Base-by-base conservation (phyloP, 2,113 vertebrate species). In the Otocyon megalotis region DNA sequence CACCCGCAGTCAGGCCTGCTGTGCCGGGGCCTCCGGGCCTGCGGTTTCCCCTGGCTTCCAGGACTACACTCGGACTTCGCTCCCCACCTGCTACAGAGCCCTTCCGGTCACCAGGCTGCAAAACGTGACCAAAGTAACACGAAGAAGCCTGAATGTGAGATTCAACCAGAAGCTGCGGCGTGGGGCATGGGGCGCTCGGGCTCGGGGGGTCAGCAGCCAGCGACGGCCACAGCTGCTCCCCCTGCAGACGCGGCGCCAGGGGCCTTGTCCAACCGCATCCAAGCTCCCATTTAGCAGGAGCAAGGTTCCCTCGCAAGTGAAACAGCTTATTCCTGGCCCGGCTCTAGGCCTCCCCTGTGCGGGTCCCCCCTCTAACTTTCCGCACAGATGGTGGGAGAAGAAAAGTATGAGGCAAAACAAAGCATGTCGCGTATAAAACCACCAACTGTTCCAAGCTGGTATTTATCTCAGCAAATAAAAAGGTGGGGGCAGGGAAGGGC, bases 291-390 rank as follows among this genome's bases (percentile, higher is more conserved):
- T 80, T 60, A 90, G 83, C 63, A 93, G 54, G 54, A 93, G 56
- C 3, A 90, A 87, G 81, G 76, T 81, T 77, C 35, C 22, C 84
- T 72, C 65, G 30, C 7, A 4, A 79, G 8, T 69, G 43, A 43
- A 37, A 90, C n/a, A 37, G 83, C 83, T 97, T 87, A 96, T 90
- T 90, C 95, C 93, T 71, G 81, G 71, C 24, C 77, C 89, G 35
- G 30, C 65, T 81, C 80, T 90, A 65, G 85, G 60, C 9, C 35
- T 43, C 50, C 63, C 50, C 53, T 26, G 3, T 74, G 30, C 16
- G 1, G 20, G 28, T 53, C 11, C 37, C 62, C 48, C 80, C 87
- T 86, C 54, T 87, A 11, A 76, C 30, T 90, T 85, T 94, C 80
- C 90, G 56, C 20, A 79, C 3, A 88, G 28, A 69, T 4, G 15